Percentiles rank a stretch among this genome's conserved stretches.
phyloP scores from a whole-genome alignment of 2,888 invertebrate genomes.

The Sialis lutaria region DNA sequence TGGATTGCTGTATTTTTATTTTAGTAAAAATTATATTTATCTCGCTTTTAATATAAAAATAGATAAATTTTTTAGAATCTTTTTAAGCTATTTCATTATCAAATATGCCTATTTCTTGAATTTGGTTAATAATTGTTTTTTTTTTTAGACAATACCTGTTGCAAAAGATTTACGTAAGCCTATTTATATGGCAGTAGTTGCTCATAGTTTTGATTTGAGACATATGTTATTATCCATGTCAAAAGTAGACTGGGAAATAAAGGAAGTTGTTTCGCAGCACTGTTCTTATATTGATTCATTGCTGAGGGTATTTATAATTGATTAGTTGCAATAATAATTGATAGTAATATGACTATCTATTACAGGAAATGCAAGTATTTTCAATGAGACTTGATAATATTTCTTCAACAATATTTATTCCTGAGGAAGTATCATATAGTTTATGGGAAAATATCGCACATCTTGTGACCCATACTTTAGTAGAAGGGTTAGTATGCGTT shows the following conservation, averaged over 20 bases:
- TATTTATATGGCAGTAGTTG: constrained; percentile 72
- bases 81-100: no score
- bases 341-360: constrained; percentile 5
- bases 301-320: constrained; percentile 29
- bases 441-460: constrained; percentile 83
- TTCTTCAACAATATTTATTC: constrained; percentile 48
- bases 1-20: no score
- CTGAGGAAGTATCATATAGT: constrained; percentile 45
- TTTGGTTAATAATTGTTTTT: not conserved
- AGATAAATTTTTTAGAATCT: no score
- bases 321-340: not conserved
- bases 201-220: constrained; percentile 60
- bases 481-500: constrained; percentile 66
- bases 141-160: constrained; percentile 42
- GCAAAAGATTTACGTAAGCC: constrained; percentile 64
- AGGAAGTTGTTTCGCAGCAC: constrained; percentile 89
- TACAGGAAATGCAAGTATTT: constrained; percentile 55
- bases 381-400: constrained; percentile 62
- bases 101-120: no score
- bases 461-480: constrained; percentile 70
- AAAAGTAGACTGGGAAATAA: constrained; percentile 87
- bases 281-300: constrained; percentile 73
- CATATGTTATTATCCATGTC: constrained; percentile 71
- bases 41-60: no score
- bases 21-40: no score